A percentile compares a stretch with the other conserved stretches of the same genome.
These are phyloP conservation scores for Pseudopodoces humilis DNA, from an alignment of 2,113 vertebrate genomes.

Conservation along the genomic window DNA sequence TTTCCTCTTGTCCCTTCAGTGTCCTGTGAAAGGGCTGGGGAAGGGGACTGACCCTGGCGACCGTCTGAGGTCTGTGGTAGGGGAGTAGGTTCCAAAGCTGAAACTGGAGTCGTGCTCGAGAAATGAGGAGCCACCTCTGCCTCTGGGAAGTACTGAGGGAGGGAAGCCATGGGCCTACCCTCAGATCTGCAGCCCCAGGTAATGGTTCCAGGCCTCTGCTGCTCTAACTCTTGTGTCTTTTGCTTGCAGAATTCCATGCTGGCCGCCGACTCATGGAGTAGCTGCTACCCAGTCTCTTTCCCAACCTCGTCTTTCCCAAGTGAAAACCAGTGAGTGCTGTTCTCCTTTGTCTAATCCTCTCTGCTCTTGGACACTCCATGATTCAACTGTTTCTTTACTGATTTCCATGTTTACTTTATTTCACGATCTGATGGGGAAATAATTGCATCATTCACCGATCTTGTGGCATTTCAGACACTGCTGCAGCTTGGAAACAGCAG, in stretches of 20 bases:
- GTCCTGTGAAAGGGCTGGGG: not conserved
- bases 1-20: not conserved
- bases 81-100: not conserved
- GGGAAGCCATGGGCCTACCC: not conserved
- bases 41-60: not conserved
- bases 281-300: conserved; percentile 51
- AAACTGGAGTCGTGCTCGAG: not conserved
- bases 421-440: conserved; percentile 37
- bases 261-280: conserved; percentile 58
- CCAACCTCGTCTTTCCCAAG: conserved; percentile 60
- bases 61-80: not conserved
- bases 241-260: conserved; percentile 71
- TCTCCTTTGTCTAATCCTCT: not conserved
- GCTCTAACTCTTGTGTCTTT: not conserved
- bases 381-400: conserved; percentile 32
- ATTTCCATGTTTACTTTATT: conserved; percentile 50
- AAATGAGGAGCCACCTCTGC: not conserved
- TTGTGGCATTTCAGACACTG: conserved; percentile 15
- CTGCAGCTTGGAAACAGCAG: conserved; percentile 6
- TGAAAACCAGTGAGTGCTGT: conserved; percentile 77
- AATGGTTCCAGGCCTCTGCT: not conserved
- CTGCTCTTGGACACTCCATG: not conserved
- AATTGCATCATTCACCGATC: conserved; percentile 35
- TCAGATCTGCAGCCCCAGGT: not conserved
- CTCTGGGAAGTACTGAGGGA: not conserved